A percentile compares a stretch with the other conserved stretches of the same genome.
phyloP scores from a whole-genome alignment of 1,140 invertebrate genomes.

The Cephus cinctus region DNA sequence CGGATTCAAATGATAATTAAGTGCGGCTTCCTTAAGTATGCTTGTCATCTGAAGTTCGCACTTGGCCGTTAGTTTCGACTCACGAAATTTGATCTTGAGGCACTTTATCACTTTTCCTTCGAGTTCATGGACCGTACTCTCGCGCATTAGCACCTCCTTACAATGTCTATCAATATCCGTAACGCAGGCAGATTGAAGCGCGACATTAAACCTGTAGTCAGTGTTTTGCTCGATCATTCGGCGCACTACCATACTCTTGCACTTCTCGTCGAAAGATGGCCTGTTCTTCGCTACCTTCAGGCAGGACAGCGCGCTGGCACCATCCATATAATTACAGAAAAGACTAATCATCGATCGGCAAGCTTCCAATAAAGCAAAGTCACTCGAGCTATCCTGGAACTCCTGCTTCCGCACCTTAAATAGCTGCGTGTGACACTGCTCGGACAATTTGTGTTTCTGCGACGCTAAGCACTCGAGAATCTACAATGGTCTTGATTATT shows the following conservation, averaged over 20 bases:
- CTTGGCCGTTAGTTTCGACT: constrained; percentile 67
- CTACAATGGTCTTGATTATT: constrained; percentile 48
- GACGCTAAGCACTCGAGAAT: constrained; percentile 85
- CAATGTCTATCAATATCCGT: constrained; percentile 69
- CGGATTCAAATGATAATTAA: constrained; percentile 86
- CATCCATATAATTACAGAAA: constrained; percentile 72
- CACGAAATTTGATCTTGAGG: constrained; percentile 74
- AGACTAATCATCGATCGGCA: constrained; percentile 84
- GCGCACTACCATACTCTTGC: constrained; percentile 81
- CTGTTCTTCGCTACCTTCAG: constrained; percentile 79
- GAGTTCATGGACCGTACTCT: constrained; percentile 51
- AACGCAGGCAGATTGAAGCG: constrained; percentile 75
- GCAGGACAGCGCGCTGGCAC: constrained; percentile 69
- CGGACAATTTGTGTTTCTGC: constrained; percentile 67
- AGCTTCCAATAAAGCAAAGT: constrained; percentile 79
- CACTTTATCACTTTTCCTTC: constrained; percentile 64
- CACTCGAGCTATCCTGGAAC: constrained; percentile 78
- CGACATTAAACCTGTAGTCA: constrained; percentile 90
- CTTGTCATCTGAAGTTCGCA: constrained; percentile 82
- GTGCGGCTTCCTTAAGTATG: constrained; percentile 81
- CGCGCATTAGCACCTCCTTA: constrained; percentile 54
- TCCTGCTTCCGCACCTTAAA: constrained; percentile 86
- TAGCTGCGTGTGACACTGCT: constrained; percentile 73
- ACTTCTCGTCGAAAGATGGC: constrained; percentile 79
- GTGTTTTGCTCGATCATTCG: constrained; percentile 90